phyloP scores from a whole-genome alignment of 2,888 invertebrate genomes.

The Eubasilissa splendida region DNA sequence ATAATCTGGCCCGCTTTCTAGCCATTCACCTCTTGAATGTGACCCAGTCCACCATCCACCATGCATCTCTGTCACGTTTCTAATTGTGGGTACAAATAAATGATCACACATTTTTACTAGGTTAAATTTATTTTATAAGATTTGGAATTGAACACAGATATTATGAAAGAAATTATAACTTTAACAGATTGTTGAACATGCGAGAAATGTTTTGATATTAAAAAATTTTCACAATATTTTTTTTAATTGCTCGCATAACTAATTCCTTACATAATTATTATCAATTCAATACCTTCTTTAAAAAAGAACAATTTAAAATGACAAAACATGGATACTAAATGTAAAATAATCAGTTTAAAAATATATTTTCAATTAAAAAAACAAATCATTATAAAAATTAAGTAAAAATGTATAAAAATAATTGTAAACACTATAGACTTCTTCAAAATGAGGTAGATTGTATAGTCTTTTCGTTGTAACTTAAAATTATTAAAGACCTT shows the following conservation, averaged over 20 bases:
- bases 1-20: too few species aligned
- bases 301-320: not conserved
- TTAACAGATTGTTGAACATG: not conserved
- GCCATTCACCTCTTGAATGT: not conserved
- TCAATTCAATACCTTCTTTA: not conserved
- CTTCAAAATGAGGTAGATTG: slow-evolving; percentile 57
- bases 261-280: too few species aligned
- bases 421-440: slow-evolving; percentile 40
- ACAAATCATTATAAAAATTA: slow-evolving; percentile 17
- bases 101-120: slow-evolving; percentile 24
- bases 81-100: too few species aligned
- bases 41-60: not conserved
- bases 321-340: slow-evolving; percentile 9
- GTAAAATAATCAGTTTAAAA: slow-evolving; percentile 25
- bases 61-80: too few species aligned
- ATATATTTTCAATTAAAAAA: slow-evolving; percentile 11
- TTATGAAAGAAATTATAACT: not conserved
- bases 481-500: slow-evolving; percentile 47
- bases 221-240: too few species aligned
- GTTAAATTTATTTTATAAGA: slow-evolving; percentile 48
- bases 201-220: too few species aligned
- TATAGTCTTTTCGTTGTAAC: slow-evolving; percentile 58
- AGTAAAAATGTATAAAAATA: slow-evolving; percentile 19
- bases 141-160: slow-evolving; percentile 51
- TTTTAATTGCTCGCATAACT: too few species aligned